Percentiles rank a stretch among this genome's conserved stretches.
Evolutionary conservation across 2,797 vertebrate species (phyloP).

Genomic region (Hippocampus kuda): DNA sequence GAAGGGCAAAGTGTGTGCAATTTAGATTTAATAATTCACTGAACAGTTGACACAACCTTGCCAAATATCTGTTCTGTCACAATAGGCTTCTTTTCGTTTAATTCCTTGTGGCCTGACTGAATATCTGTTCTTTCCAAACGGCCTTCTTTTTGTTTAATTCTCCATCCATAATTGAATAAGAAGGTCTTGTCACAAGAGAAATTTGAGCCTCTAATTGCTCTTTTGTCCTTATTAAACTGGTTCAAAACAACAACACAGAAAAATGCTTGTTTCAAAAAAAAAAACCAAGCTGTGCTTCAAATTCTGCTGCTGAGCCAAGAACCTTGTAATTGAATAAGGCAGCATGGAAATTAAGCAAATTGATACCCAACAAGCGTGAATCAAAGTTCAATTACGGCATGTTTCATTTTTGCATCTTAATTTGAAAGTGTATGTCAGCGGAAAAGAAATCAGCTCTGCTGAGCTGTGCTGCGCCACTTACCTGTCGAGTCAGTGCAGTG

Average conservation of each 20-base stretch:
- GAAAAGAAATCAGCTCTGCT: slow-evolving; percentile 35
- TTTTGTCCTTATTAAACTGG: neutral
- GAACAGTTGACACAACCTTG: no score
- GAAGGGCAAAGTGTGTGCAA: neutral
- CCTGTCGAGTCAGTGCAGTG: slow-evolving; percentile 33
- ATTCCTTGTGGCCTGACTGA: neutral
- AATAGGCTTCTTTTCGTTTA: neutral
- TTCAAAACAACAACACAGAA: slow-evolving; percentile 1
- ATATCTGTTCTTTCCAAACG: neutral
- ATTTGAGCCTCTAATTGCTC: neutral
- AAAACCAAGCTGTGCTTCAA: slow-evolving; percentile 10
- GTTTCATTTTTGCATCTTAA: slow-evolving; percentile 51
- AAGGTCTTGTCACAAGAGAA: neutral
- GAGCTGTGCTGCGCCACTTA: slow-evolving; percentile 39
- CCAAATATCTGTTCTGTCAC: neutral
- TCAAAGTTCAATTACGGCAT: slow-evolving; percentile 56
- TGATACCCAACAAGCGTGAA: slow-evolving; percentile 40
- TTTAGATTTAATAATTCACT: neutral
- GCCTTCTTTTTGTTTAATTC: neutral
- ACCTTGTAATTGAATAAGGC: slow-evolving; percentile 48
- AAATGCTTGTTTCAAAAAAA: neutral
- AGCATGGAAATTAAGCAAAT: slow-evolving; percentile 48
- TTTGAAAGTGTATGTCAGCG: slow-evolving; percentile 41
- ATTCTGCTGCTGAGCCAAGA: slow-evolving; percentile 25
- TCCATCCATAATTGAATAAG: neutral